A percentile compares a stretch with the other conserved stretches of the same genome.
Evolutionary conservation across 2,797 vertebrate genomes (phyloP).

Genomic region (Zalophus californianus): DNA sequence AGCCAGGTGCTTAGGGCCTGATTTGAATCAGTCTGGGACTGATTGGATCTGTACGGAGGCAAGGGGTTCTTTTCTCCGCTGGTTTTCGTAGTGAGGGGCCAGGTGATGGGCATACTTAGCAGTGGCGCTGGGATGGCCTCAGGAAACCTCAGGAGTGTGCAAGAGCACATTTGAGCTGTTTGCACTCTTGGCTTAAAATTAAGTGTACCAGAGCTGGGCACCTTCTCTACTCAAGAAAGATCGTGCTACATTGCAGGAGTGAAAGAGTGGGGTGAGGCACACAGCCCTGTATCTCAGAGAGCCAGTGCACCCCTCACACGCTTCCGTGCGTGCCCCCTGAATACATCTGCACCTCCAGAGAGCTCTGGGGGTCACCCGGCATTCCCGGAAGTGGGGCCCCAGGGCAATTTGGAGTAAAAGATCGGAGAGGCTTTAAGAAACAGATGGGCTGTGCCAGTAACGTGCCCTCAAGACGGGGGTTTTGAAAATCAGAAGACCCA

Average conservation of each 20-base stretch:
- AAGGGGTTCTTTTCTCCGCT: not conserved
- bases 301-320: not conserved
- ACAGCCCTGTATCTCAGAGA: not conserved
- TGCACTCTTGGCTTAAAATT: not conserved
- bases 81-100: not conserved
- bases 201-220: not conserved
- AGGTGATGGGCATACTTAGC: rapidly evolving
- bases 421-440: not conserved
- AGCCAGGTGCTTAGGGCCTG: slow-evolving; percentile 52
- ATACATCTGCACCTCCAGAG: not conserved
- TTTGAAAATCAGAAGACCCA: not conserved
- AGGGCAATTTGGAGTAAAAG: not conserved
- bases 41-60: slow-evolving; percentile 57
- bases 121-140: not conserved
- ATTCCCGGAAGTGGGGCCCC: not conserved
- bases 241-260: not conserved
- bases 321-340: rapidly evolving
- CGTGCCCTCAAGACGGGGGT: no score
- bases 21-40: slow-evolving; percentile 24
- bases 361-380: rapidly evolving
- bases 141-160: not conserved
- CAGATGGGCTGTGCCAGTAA: not conserved
- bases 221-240: not conserved
- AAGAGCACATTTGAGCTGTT: not conserved
- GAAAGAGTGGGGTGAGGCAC: not conserved